Percentiles rank a stretch among this genome's conserved stretches.
Conservation (phyloP, 1,140 invertebrate genomes). For the Panulirus ornatus region DNA sequence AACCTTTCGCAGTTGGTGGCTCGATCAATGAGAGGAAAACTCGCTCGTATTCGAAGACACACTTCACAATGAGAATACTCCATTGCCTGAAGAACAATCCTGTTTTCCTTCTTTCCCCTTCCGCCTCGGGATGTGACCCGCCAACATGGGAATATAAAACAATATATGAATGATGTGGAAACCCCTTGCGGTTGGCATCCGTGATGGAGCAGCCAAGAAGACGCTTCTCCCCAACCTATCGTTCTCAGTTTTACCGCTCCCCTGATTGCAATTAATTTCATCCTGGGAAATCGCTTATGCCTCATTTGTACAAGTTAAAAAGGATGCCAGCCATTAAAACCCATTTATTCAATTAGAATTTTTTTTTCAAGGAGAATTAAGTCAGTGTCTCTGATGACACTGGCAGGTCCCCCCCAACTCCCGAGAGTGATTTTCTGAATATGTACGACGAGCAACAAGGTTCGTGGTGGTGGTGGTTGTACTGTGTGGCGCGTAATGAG, state of each 20-base stretch:
- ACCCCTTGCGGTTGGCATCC: not conserved
- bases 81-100: not conserved
- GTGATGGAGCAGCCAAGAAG: slow-evolving; percentile 30
- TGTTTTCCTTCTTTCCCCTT: not conserved
- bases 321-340: slow-evolving; percentile 68
- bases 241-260: slow-evolving; percentile 60
- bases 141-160: slow-evolving; percentile 2
- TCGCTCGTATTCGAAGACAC: not conserved
- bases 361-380: slow-evolving; percentile 50
- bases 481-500: not conserved
- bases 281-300: slow-evolving; percentile 66
- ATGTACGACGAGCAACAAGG: not conserved
- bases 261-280: slow-evolving; percentile 64
- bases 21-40: slow-evolving; percentile 36
- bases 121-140: not conserved
- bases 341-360: slow-evolving; percentile 73
- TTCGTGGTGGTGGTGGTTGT: not conserved
- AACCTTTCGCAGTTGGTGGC: not conserved
- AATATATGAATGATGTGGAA: slow-evolving; percentile 25
- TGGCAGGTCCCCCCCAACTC: not conserved
- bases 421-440: not conserved
- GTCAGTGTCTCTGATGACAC: not conserved
- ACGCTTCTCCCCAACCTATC: slow-evolving; percentile 40
- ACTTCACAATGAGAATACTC: not conserved
- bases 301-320: slow-evolving; percentile 64